phyloP scores from a whole-genome alignment of 2,113 vertebrate genomes.

The Steatornis caripensis region DNA sequence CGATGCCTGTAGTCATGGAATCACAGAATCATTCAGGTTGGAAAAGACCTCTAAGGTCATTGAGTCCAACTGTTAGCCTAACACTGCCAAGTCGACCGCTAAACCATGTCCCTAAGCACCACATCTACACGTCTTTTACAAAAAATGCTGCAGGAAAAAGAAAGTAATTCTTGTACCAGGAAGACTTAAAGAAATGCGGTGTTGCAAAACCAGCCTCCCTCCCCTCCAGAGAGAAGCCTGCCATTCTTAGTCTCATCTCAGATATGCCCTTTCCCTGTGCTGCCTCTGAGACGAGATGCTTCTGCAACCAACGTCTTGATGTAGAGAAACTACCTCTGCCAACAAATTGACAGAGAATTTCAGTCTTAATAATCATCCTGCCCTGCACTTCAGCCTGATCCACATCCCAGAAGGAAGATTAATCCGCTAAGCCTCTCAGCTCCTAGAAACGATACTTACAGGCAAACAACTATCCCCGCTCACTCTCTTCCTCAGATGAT shows the following conservation, averaged over 20 bases:
- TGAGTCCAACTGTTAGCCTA: neutral
- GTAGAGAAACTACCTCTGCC: slow-evolving; percentile 52
- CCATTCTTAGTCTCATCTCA: neutral
- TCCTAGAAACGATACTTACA: slow-evolving; percentile 56
- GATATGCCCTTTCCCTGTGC: neutral
- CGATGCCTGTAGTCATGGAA: neutral
- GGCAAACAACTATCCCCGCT: slow-evolving; percentile 54
- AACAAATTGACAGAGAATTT: slow-evolving; percentile 63
- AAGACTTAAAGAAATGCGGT: neutral
- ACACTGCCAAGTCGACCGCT: neutral
- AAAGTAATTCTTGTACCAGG: neutral
- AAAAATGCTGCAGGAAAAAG: neutral
- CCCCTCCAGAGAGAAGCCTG: neutral
- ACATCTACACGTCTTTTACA: neutral
- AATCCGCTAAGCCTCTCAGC: slow-evolving; percentile 65
- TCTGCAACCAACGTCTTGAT: neutral
- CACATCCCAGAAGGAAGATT: slow-evolving; percentile 62
- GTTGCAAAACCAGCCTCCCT: neutral
- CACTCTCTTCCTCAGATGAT: slow-evolving; percentile 38
- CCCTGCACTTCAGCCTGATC: slow-evolving; percentile 61
- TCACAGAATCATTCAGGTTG: neutral
- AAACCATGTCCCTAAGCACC: neutral
- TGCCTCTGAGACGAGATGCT: neutral
- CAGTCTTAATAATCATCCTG: slow-evolving; percentile 66
- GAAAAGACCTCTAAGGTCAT: neutral